Base-by-base conservation (phyloP, 2,888 invertebrate genomes). In the Sphaerophoria taeniata region DNA sequence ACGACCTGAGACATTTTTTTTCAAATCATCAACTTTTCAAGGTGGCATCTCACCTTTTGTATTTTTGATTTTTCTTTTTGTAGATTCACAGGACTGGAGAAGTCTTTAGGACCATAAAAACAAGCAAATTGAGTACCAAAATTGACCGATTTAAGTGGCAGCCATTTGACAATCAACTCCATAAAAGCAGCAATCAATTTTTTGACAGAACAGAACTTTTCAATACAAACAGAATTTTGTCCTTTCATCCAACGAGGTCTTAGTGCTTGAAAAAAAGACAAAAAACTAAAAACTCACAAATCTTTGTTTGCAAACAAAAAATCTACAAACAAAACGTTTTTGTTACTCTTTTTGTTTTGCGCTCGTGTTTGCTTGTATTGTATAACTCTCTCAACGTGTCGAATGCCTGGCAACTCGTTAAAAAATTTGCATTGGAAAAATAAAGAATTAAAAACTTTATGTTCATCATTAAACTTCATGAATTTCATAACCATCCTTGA, bases 381-480 rank as follows among this genome's bases (percentile, higher is more conserved):
- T 2, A 24, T 24, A 24, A 24, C 24, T 24, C 14, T 51, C 16
- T 58, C 51, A 61, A 33, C 47, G 43, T 58, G 24, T 16, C 51
- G 69, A 83, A 73, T 83, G 58, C 76, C 45, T 83, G 58, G 82
- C 45, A 78, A 74, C 69, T 83, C 78, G 77, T 83, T 83, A 83
- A 67, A 83, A 67, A 83, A 83, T 78, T 78, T 78, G 53, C 73
- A 83, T 83, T 51, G 61, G 36, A 34, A 33, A 49, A 82, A 36
- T 34, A 65, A 67, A 47, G 53, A 67, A 53, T 49, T 49, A 63
- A 63, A 69, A 76, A 82, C 55, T 73, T 79, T 58, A 75, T 79
- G 71, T 55, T 84, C 84, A 75, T 79, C 84, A 79, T 79, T 79
- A 79, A 79, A 75, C 61, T 74, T 77, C 56, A 65, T 79, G 75